Conservation (phyloP, 1,140 invertebrate species). For the Harpegnathos saltator region DNA sequence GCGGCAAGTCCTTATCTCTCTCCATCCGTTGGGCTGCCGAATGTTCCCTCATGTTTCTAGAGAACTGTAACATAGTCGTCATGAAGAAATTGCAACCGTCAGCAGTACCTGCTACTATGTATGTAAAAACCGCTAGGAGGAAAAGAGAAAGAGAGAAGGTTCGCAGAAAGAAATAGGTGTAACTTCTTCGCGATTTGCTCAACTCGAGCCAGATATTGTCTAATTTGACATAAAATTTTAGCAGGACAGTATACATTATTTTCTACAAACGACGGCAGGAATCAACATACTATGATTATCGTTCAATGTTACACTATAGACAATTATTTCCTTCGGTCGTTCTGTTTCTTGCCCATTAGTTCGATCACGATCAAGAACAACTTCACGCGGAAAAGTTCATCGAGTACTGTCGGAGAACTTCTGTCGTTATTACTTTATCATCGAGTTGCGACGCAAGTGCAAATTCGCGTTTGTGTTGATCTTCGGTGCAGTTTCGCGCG, state of each 20-base stretch:
- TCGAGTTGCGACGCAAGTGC: not conserved
- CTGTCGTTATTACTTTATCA: conserved; percentile 16
- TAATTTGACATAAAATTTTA: not conserved
- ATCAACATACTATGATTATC: not conserved
- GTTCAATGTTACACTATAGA: not conserved
- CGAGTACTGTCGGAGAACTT: not conserved
- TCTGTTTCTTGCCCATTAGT: not conserved
- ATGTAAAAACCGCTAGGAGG: no score
- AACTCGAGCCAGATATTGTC: not conserved
- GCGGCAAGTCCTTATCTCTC: conserved; percentile 80
- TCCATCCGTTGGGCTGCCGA: conserved; percentile 83
- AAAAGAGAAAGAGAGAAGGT: not conserved
- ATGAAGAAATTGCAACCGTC: no score
- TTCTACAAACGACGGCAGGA: not conserved
- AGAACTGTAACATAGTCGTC: conserved; percentile 84
- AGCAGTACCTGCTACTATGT: no score
- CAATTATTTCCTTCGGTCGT: not conserved
- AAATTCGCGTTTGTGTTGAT: not conserved
- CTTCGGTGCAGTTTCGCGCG: not conserved
- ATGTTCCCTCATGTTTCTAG: conserved; percentile 90
- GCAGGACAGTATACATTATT: not conserved
- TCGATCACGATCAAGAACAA: not conserved
- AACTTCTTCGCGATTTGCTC: no score
- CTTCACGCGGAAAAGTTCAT: not conserved
- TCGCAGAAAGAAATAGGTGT: no score